phyloP scores from a whole-genome alignment of 2,888 invertebrate genomes.

The Tridacna gigas region DNA sequence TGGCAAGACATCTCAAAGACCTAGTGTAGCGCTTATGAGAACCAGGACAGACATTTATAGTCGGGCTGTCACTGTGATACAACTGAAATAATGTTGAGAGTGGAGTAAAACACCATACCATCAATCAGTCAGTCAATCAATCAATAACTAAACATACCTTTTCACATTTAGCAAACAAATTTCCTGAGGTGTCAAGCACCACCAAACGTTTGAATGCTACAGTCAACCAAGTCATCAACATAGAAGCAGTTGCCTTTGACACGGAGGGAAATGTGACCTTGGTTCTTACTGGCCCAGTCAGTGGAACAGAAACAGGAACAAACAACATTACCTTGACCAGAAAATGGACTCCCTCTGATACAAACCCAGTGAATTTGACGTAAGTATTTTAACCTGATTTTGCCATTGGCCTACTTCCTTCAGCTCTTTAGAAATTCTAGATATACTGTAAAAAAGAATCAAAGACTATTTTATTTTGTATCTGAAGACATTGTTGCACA shows the following conservation, averaged over 20 bases:
- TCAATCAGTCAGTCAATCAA: background rate
- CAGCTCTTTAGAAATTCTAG: too few species aligned
- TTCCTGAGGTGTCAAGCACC: background rate
- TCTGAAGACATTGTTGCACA: too few species aligned
- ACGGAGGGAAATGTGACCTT: slow-evolving; percentile 7
- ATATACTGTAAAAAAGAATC: too few species aligned
- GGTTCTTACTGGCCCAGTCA: slow-evolving; percentile 14
- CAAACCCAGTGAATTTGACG: slow-evolving; percentile 43
- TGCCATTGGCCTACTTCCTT: too few species aligned
- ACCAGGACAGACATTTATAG: too few species aligned
- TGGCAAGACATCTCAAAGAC: too few species aligned
- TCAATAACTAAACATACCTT: background rate
- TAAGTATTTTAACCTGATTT: slow-evolving; percentile 10
- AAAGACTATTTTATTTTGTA: too few species aligned
- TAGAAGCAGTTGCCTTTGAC: background rate
- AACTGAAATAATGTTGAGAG: background rate
- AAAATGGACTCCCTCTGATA: slow-evolving; percentile 32
- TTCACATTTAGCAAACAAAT: slow-evolving; percentile 1
- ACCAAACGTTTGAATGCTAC: background rate
- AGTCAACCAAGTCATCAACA: background rate
- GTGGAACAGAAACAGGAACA: background rate
- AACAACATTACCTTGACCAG: slow-evolving; percentile 9
- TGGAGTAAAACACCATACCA: background rate
- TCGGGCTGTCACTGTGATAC: background rate
- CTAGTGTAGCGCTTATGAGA: too few species aligned